phyloP scores from a whole-genome alignment of 2,888 invertebrate species.

The Chymomyza fuscimana region DNA sequence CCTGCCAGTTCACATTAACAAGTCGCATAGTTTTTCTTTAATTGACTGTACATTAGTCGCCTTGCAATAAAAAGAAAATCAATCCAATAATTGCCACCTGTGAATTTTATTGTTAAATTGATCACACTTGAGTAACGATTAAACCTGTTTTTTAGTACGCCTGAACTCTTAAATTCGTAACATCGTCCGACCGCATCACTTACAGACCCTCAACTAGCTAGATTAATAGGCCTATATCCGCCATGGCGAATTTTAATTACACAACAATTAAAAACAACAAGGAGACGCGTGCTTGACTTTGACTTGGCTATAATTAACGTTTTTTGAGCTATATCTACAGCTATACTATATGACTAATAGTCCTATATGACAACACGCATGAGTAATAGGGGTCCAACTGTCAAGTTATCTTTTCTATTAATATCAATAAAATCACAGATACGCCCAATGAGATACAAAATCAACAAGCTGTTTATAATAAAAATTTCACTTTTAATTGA shows the following conservation, averaged over 20 bases:
- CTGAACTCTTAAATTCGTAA: neutral
- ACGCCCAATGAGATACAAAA: conserved; percentile 7
- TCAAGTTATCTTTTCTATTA: conserved; percentile 20
- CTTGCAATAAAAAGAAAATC: conserved; percentile 40
- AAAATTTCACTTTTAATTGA: conserved; percentile 65
- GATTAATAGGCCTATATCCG: conserved; percentile 62
- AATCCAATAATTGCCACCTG: conserved; percentile 39
- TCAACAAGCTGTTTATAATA: conserved; percentile 1
- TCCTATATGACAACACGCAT: conserved; percentile 18
- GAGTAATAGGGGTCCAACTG: neutral
- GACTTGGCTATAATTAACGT: neutral
- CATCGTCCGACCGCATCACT: neutral
- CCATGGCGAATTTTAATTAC: conserved; percentile 66
- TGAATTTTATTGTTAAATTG: neutral
- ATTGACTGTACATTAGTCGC: neutral
- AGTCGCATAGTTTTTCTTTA: neutral
- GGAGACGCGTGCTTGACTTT: conserved; percentile 48
- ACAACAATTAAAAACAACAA: conserved; percentile 23
- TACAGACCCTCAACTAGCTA: neutral
- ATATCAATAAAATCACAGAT: conserved; percentile 37
- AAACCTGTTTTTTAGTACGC: conserved; percentile 2
- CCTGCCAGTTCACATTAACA: neutral
- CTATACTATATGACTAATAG: conserved; percentile 60
- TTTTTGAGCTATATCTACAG: conserved; percentile 11
- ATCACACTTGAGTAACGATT: neutral